phyloP scores from a whole-genome alignment of 1,140 invertebrate genomes.

The Cryptotermes secundus region DNA sequence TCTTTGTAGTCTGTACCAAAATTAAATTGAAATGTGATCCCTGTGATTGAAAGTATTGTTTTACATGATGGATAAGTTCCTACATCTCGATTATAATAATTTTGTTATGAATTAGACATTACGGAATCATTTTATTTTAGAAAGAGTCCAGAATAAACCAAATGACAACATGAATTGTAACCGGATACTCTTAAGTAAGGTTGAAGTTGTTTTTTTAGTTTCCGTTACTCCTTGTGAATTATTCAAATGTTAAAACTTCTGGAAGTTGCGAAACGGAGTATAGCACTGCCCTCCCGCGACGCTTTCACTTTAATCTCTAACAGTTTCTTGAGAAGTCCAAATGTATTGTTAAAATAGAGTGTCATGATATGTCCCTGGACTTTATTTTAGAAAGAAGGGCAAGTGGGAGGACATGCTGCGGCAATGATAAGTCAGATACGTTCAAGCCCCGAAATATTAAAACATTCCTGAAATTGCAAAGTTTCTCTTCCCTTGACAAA shows the following conservation, averaged over 20 bases:
- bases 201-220: no score
- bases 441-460: not conserved
- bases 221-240: not conserved
- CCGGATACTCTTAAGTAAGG: no score
- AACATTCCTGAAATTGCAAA: constrained; percentile 17
- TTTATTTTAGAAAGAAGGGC: not conserved
- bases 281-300: not conserved
- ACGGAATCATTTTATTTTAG: no score
- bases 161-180: no score
- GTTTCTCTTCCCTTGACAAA: not conserved
- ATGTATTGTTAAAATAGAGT: not conserved
- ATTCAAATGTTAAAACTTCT: not conserved
- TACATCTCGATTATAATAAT: no score
- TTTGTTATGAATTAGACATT: no score
- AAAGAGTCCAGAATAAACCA: no score
- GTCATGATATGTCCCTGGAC: not conserved
- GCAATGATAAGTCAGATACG: not conserved
- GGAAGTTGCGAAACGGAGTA: not conserved
- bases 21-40: no score
- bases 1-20: no score
- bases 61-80: no score
- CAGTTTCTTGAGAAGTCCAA: not conserved
- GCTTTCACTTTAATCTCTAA: not conserved
- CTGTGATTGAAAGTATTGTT: no score
- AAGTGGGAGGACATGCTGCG: not conserved